Evolutionary conservation across 2,888 invertebrate species (phyloP).

Genomic region (Nesidiocoris tenuis): DNA sequence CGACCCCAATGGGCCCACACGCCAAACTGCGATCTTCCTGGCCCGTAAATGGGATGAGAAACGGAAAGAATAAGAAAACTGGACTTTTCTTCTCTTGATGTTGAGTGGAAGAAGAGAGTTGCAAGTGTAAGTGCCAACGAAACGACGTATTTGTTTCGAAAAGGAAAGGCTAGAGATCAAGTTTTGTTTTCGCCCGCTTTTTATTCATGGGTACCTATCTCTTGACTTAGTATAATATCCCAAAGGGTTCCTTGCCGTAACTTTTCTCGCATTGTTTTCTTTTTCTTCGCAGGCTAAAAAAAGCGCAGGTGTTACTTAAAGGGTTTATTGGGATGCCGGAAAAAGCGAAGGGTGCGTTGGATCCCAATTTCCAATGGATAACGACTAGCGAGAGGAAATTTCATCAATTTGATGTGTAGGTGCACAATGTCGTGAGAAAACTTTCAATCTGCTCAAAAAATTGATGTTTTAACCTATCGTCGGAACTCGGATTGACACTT

Average conservation of each 20-base stretch:
- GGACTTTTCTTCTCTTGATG: not conserved
- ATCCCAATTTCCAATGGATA: not conserved
- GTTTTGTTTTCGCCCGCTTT: constrained; percentile 43
- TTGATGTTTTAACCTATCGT: too few relatives aligned
- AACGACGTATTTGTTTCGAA: constrained; percentile 13
- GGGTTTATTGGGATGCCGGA: not conserved
- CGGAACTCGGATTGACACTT: too few relatives aligned
- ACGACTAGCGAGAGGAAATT: not conserved
- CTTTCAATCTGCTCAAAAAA: too few relatives aligned
- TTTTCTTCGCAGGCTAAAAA: not conserved
- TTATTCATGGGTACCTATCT: constrained; percentile 45
- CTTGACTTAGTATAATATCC: constrained; percentile 47
- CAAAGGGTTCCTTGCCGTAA: constrained; percentile 18
- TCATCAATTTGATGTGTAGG: not conserved
- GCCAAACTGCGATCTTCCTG: not conserved
- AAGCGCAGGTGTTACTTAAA: not conserved
- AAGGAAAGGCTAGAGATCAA: constrained; percentile 24
- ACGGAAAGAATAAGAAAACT: not conserved
- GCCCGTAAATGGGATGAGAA: not conserved
- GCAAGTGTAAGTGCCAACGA: not conserved
- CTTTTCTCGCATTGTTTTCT: not conserved
- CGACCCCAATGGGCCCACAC: not conserved
- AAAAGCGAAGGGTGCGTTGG: too few relatives aligned
- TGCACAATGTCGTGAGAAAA: too few relatives aligned
- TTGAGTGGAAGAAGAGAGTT: not conserved